These are phyloP conservation scores for Reticulitermes speratus DNA, from an alignment of 1,140 invertebrate genomes.

Conservation along the genomic window DNA sequence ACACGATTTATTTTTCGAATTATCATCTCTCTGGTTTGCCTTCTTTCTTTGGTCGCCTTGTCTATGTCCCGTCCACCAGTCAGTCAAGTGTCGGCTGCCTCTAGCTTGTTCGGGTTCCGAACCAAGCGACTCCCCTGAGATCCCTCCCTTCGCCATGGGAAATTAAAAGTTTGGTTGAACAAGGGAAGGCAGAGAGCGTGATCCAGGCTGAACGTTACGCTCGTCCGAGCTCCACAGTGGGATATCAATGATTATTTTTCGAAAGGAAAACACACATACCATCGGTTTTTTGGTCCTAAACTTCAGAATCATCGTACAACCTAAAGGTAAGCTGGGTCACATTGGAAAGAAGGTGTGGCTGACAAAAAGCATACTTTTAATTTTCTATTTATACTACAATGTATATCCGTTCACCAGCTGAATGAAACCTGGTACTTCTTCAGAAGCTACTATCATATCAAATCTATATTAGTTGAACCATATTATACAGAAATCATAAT, in stretches of 20 bases:
- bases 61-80: not conserved
- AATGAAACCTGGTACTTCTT: no score
- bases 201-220: not conserved
- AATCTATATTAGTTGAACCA: no score
- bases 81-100: not conserved
- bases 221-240: not conserved
- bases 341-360: no score
- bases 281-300: not conserved
- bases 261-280: not conserved
- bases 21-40: not conserved
- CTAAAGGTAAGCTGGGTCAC: no score
- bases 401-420: no score
- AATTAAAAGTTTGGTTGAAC: conserved; percentile 13
- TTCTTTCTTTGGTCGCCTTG: not conserved
- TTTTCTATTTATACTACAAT: no score
- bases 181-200: not conserved
- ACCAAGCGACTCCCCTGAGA: not conserved
- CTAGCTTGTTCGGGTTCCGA: conserved; percentile 1
- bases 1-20: not conserved
- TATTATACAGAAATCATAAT: no score
- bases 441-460: no score
- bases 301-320: no score
- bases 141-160: not conserved
- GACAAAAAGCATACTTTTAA: no score
- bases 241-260: not conserved